Base-by-base conservation (phyloP, 2,113 vertebrate species). In the Herpailurus yagouaroundi region DNA sequence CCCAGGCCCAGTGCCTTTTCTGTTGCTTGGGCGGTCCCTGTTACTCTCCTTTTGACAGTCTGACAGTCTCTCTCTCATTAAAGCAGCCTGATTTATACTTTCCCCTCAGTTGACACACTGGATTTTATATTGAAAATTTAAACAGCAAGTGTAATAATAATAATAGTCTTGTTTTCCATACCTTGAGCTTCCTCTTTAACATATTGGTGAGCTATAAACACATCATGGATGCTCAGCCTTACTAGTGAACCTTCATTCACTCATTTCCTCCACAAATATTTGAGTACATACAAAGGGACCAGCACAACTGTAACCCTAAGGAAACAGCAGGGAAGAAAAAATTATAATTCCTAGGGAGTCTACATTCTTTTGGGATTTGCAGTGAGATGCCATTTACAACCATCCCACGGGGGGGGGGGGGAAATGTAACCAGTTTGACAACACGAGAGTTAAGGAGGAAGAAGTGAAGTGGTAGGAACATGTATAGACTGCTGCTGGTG, bases 41-140 rank as follows among this genome's bases (percentile, higher is more conserved):
- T 79, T 13, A 15, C 31, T 33, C 45, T 57, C 25, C 16, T 85
- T 85, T 69, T 50, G 38, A 80, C 12, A 60, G 13, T 88, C 5
- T n/a, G 69, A 76, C 36, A 31, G 69, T 57, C 36, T 64, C 1
- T 18, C 6, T 86, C 73, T n/a, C 79, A 71, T 77, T 76, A 86
- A 85, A 85, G 27, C 13, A 27, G 57, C 76, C 48, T 33, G 50
- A 79, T 91, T 95, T 91, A 41, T 36, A 33, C 50, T 91, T 69
- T 60, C 48, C 38, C 45, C 13, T 83, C 79, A 45, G 50, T 7
- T 55, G 57, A 76, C 68, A 45, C 33, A 25, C 10, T 77, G 69
- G 36, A 57, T 68, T 66, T 83, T 50, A 90, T 19, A 41, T 27
- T 45, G 10, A 90, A 66, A 76, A 66, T 83, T 90, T 57, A 84